Evolutionary conservation across 2,113 vertebrate genomes (phyloP).

Genomic region (Physeter macrocephalus): DNA sequence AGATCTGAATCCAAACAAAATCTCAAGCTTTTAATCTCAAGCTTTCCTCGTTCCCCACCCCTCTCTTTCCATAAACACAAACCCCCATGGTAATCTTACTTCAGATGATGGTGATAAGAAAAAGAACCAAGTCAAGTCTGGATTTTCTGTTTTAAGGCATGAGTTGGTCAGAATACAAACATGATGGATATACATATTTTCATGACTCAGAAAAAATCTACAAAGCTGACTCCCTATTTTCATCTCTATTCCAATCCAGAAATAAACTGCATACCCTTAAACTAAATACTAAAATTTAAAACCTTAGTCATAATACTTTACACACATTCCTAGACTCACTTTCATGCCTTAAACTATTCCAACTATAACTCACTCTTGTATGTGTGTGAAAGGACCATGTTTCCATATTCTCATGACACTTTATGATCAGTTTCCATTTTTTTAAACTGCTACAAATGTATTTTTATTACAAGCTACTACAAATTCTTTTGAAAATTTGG

Average conservation of each 20-base stretch:
- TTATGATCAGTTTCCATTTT: background rate
- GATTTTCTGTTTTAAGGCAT: background rate
- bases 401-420: background rate
- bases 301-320: background rate
- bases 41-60: background rate
- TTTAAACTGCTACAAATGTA: background rate
- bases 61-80: slow-evolving; percentile 2
- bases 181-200: background rate
- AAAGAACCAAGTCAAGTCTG: background rate
- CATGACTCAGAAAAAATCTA: background rate
- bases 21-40: background rate
- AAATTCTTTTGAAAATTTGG: slow-evolving; percentile 31
- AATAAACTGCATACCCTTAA: background rate
- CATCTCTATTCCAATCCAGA: background rate
- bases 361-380: background rate
- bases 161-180: background rate
- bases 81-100: background rate
- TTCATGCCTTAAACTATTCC: background rate
- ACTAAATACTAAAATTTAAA: slow-evolving; percentile 20
- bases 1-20: background rate
- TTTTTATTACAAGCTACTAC: slow-evolving; percentile 13
- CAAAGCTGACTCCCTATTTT: background rate
- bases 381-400: background rate
- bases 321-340: background rate
- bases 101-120: background rate